Evolutionary conservation across 2,888 invertebrate genomes (phyloP), one percentile per base, ranked within the genome.

Genomic region (Amblyjoppa proteus): DNA sequence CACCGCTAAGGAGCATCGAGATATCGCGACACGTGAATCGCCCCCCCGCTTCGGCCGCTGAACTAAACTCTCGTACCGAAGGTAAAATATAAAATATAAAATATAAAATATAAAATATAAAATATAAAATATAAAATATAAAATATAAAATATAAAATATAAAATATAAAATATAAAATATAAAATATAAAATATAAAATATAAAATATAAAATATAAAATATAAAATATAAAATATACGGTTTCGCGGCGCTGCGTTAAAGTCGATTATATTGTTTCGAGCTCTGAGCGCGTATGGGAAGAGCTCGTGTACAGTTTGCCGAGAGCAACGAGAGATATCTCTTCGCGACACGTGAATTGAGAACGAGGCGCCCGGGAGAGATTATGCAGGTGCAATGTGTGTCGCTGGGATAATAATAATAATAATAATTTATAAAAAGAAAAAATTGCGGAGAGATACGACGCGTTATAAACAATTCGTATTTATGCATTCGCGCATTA

Each of bases 1-100:
- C 20, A n/a, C 66, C 20, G 76, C 70, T 34, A 79, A 38, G n/a
- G 68, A 38, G 34, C 56, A 74, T 75, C 53, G 75, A 70, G 69
- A 83, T 75, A 83, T 83, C 78, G 74, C 49, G 74, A 51, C 69
- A 31, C 69, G 78, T 74, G 61, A 61, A 74, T 74, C 58, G 25
- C 41, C 28, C 5, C 5, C 11, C 58, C 56, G 25, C 9, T 58
- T 28, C 58, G 28, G 7, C 11, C 58, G 28, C 25, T 11, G 4
- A 58, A 58, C 28, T 28, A 9, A 2, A 13, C 28, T 9, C 3
- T 58, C 58, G 38, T 9, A 6, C 5, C 31, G 31, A 38, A 38
- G 7, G 1, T 31, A 31, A 31, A 31, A 4, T 31, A 31, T 31
- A 31, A 31, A 31, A 4, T 31, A 31, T 31, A 31, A 31, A 31